Percentiles rank a stretch among this genome's conserved stretches.
Evolutionary conservation across 2,113 vertebrate genomes (phyloP).

Genomic region (Cepphus grylle): DNA sequence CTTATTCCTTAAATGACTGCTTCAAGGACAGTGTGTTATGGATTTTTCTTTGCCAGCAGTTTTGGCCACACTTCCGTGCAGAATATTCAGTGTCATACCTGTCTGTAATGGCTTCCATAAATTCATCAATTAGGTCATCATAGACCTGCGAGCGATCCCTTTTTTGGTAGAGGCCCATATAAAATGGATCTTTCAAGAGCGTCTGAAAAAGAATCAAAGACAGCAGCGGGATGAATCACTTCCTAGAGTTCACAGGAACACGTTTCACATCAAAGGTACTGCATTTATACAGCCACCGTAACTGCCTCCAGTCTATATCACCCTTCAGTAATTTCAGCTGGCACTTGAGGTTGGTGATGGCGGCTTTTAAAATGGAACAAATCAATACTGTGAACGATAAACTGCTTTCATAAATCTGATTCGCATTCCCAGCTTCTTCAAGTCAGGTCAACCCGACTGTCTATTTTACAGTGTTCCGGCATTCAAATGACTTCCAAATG

Average conservation of each 20-base stretch:
- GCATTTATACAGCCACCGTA: background rate
- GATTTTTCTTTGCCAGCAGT: background rate
- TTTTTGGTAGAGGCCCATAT: conserved; percentile 96
- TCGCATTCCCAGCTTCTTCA: background rate
- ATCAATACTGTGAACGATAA: background rate
- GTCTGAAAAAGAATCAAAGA: conserved; percentile 66
- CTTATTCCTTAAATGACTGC: rapidly evolving
- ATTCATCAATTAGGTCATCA: conserved; percentile 95
- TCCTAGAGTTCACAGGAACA: background rate
- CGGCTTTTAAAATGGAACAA: background rate
- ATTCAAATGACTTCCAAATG: background rate
- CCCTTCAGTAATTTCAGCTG: rapidly evolving
- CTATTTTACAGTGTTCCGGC: background rate
- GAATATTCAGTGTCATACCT: conserved; percentile 68
- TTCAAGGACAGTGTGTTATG: rapidly evolving
- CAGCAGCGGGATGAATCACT: background rate
- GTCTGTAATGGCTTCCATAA: conserved; percentile 94
- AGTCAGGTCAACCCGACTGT: background rate
- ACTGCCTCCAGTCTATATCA: rapidly evolving
- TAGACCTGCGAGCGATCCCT: conserved; percentile 89
- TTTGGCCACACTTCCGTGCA: background rate
- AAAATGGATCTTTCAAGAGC: conserved; percentile 89
- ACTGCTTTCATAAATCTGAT: background rate
- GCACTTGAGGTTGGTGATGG: background rate
- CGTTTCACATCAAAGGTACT: background rate